phyloP scores from a whole-genome alignment of 2,888 invertebrate species.

The Sinohyriopsis cumingii region DNA sequence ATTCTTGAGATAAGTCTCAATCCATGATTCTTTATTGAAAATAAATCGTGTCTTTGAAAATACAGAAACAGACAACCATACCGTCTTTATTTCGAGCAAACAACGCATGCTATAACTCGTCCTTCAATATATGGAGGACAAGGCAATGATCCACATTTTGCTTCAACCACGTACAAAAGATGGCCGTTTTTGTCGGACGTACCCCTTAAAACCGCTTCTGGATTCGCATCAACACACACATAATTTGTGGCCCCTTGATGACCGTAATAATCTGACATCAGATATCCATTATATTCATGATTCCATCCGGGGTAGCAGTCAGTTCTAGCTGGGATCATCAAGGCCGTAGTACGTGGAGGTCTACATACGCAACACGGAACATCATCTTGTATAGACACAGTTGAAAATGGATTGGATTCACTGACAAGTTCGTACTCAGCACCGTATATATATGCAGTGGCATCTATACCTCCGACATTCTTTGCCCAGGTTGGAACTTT shows the following conservation, averaged over 20 bases:
- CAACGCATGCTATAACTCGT: constrained; percentile 11
- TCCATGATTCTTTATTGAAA: no score
- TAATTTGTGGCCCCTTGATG: constrained; percentile 2
- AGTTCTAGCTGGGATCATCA: constrained; percentile 10
- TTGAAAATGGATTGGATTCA: no score
- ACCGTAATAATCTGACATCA: constrained; percentile 5
- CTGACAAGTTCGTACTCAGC: no score
- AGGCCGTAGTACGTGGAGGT: constrained; percentile 1
- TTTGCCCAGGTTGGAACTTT: no score
- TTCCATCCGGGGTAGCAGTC: constrained; percentile 18
- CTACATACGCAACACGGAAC: constrained; percentile 13
- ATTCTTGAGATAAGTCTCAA: no score
- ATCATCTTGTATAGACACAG: constrained; percentile 5
- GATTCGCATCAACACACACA: constrained; percentile 8
- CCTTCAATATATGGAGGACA: constrained; percentile 12
- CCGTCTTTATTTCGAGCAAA: constrained; percentile 7
- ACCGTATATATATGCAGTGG: no score
- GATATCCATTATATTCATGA: constrained; percentile 12
- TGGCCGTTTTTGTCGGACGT: background rate
- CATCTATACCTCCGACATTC: no score
- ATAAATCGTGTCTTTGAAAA: no score
- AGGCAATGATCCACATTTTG: constrained; percentile 8
- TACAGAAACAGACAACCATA: no score
- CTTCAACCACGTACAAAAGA: constrained; percentile 12
- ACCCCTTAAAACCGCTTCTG: background rate